phyloP scores from a whole-genome alignment of 2,113 vertebrate genomes.

The Neotragus pygmaeus region DNA sequence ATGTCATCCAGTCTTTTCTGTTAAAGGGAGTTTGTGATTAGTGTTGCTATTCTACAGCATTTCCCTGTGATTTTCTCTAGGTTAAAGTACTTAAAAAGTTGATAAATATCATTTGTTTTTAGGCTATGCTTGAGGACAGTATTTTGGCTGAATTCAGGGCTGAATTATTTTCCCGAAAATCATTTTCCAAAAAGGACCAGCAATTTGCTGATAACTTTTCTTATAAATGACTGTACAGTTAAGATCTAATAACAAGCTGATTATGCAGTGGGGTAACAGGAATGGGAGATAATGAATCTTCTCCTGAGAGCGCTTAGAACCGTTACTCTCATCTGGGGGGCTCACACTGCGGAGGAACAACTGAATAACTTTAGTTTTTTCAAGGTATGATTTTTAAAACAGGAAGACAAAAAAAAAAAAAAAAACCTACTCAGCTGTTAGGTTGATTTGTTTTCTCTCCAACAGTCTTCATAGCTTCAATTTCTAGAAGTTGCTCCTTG shows the following conservation, averaged over 20 bases:
- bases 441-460: constrained; percentile 62
- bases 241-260: constrained; percentile 47
- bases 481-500: constrained; percentile 60
- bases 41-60: constrained; percentile 13
- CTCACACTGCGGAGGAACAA: constrained; percentile 25
- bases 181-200: constrained; percentile 51
- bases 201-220: constrained; percentile 52
- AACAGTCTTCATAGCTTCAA: constrained; percentile 46
- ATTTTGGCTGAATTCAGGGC: constrained; percentile 54
- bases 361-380: constrained; percentile 35
- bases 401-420: not conserved
- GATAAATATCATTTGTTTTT: constrained; percentile 63
- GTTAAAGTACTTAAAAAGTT: constrained; percentile 66
- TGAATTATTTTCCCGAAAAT: constrained; percentile 66
- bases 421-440: not conserved
- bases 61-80: constrained; percentile 60
- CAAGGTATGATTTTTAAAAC: constrained; percentile 39
- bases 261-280: constrained; percentile 5
- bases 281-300: constrained; percentile 27
- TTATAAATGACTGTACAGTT: constrained; percentile 27
- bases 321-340: constrained; percentile 43
- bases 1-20: constrained; percentile 31
- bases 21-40: constrained; percentile 51
- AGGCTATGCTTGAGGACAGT: not conserved
- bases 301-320: not conserved